Percentiles rank a stretch among this genome's conserved stretches.
These are phyloP conservation scores for Lepidurus packardi DNA, from an alignment of 1,140 invertebrate species.

Conservation along the genomic window DNA sequence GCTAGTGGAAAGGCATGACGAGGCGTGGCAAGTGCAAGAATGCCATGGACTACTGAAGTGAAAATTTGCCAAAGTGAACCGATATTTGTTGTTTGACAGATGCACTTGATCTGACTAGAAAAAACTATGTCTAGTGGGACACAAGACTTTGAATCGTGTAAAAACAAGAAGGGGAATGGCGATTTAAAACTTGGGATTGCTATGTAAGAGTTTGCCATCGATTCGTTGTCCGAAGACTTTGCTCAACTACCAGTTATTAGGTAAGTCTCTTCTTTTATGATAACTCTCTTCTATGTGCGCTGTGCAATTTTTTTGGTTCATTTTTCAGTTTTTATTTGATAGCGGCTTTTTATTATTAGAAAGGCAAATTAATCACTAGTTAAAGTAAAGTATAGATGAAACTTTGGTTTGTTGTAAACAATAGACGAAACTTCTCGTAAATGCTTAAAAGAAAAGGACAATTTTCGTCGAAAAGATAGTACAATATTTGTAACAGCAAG, in stretches of 20 bases:
- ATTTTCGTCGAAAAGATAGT: not conserved
- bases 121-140: not conserved
- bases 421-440: too few species aligned
- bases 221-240: not conserved
- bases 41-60: not conserved
- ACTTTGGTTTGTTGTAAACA: too few species aligned
- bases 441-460: too few species aligned
- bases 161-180: not conserved
- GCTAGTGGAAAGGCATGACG: conserved; percentile 15
- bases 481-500: not conserved
- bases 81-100: not conserved
- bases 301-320: not conserved
- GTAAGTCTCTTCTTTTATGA: too few species aligned
- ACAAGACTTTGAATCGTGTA: not conserved
- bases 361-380: too few species aligned
- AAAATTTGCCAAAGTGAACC: not conserved
- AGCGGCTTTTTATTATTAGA: too few species aligned
- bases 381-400: too few species aligned
- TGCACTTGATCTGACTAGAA: conserved; percentile 15
- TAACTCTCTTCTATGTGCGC: not conserved
- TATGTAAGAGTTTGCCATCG: not conserved
- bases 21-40: conserved; percentile 7
- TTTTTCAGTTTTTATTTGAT: not conserved
- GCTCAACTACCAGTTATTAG: not conserved
- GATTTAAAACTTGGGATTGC: not conserved